These are phyloP conservation scores for Tyrannus savana DNA, from an alignment of 2,113 vertebrate species.

Conservation along the genomic window DNA sequence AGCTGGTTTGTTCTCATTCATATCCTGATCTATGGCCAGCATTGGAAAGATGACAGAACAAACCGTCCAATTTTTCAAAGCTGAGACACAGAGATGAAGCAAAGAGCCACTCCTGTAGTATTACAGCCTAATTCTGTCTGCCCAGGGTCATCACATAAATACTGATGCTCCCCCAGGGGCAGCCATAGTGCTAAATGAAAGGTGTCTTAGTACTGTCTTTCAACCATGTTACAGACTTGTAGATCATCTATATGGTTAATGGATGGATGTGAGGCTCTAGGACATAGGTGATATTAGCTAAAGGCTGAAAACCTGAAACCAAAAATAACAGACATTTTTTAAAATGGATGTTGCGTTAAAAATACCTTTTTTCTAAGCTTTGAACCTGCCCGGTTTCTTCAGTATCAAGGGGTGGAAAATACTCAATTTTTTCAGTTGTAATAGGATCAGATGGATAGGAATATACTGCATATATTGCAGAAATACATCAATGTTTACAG, in stretches of 20 bases:
- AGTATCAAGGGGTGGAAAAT: not conserved
- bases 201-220: not conserved
- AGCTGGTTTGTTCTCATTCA: not conserved
- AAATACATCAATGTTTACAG: not conserved
- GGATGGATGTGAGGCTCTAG: not conserved
- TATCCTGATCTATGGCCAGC: not conserved
- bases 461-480: not conserved
- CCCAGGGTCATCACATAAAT: not conserved
- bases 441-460: not conserved
- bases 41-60: not conserved
- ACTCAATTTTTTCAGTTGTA: not conserved
- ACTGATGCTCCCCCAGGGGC: slow-evolving; percentile 5
- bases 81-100: not conserved
- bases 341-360: not conserved
- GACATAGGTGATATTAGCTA: not conserved
- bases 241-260: not conserved
- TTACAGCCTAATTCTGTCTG: slow-evolving; percentile 35
- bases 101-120: not conserved
- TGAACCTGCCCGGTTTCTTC: not conserved
- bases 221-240: not conserved
- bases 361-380: not conserved
- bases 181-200: slow-evolving; percentile 1
- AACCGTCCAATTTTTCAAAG: not conserved
- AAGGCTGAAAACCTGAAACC: not conserved
- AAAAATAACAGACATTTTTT: not conserved